phyloP scores from a whole-genome alignment of 2,797 vertebrate species.

The Scarus forsteni region DNA sequence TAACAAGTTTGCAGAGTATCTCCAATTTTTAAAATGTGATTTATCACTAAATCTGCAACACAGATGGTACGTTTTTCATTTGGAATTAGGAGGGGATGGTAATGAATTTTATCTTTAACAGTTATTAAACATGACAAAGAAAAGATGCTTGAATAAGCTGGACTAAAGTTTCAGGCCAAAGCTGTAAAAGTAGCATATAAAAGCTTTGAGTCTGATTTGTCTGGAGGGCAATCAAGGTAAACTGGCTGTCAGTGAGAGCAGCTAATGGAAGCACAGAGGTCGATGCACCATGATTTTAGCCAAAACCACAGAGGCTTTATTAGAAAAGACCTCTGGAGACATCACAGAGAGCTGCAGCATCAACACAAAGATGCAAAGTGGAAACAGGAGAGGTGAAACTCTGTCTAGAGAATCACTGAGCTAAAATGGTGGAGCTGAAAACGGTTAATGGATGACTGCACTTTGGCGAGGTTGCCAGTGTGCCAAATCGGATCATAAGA shows the following conservation, averaged over 20 bases:
- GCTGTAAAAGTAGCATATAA: conserved; percentile 6
- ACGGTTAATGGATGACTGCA: conserved; percentile 13
- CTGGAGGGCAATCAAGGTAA: conserved; percentile 18
- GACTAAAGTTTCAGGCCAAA: conserved; percentile 8
- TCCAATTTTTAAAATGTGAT: not conserved
- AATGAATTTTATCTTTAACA: not conserved
- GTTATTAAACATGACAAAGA: not conserved
- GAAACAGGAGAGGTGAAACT: conserved; percentile 4
- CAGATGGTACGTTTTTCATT: not conserved
- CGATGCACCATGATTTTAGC: conserved; percentile 3
- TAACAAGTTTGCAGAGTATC: not conserved
- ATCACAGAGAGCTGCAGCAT: not conserved
- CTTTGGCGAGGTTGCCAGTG: conserved; percentile 18
- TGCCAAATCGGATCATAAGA: conserved; percentile 41
- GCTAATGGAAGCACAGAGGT: conserved; percentile 48
- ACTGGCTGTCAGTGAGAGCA: conserved; percentile 36
- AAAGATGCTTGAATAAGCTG: not conserved
- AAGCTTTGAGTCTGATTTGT: conserved; percentile 27
- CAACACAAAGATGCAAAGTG: not conserved
- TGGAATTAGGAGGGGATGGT: not conserved
- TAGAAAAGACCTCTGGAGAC: conserved; percentile 7
- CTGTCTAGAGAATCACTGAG: not conserved
- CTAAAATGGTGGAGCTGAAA: conserved; percentile 40
- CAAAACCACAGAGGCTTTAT: conserved; percentile 14
- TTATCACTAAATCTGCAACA: not conserved